These are phyloP conservation scores for Eupithecia pulchellata DNA, from an alignment of 2,888 invertebrate species.

Conservation along the genomic window DNA sequence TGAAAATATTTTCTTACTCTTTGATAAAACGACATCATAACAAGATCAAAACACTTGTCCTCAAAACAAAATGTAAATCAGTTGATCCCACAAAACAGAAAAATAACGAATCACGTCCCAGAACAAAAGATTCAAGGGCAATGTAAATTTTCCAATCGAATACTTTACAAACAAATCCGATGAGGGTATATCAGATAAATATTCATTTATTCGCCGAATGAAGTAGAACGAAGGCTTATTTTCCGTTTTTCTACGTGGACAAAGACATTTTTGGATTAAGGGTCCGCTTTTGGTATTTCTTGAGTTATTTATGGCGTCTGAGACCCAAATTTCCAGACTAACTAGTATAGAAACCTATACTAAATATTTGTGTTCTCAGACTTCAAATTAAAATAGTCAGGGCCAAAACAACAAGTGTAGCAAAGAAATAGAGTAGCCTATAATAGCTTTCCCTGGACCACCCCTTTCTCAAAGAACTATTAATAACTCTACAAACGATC, in stretches of 20 bases:
- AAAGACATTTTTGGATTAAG: conserved; percentile 24
- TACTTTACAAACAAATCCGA: conserved; percentile 22
- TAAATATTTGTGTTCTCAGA: background rate
- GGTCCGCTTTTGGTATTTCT: background rate
- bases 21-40: background rate
- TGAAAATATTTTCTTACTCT: background rate
- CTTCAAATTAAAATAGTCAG: background rate
- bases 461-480: background rate
- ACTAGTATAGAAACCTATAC: background rate
- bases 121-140: conserved; percentile 12
- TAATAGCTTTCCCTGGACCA: background rate
- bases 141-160: conserved; percentile 23
- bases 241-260: conserved; percentile 39
- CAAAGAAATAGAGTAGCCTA: background rate
- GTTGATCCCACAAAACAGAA: background rate
- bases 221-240: conserved; percentile 41
- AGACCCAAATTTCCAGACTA: background rate
- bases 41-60: background rate
- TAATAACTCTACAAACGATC: background rate
- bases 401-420: background rate
- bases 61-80: background rate
- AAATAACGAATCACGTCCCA: conserved; percentile 11
- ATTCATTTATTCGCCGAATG: conserved; percentile 53
- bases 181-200: conserved; percentile 43
- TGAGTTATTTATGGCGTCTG: background rate